Base-by-base conservation (phyloP, 2,888 invertebrate genomes). In the Acanthosepion esculentum region DNA sequence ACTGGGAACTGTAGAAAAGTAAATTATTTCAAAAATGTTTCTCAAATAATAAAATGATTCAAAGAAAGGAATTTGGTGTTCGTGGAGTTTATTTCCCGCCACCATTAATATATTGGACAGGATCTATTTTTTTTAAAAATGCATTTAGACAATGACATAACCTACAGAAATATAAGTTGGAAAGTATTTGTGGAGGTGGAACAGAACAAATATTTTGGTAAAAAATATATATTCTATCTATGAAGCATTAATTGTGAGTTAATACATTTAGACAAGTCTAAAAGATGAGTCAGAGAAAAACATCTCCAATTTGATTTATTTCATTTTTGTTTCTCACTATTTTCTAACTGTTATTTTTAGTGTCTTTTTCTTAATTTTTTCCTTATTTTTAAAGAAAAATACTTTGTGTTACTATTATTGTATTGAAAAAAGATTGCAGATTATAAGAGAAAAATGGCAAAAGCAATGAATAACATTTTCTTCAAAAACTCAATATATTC, bases 11-110 rank as follows among this genome's bases (percentile, higher is more conserved):
- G 64, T 23, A 78, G 15, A 78, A 0, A 78, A 59, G 59, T 20
- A 78, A 78, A n/a, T 78, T 78, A 78, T 78, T 78, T 78, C 15
- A 78, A 78, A 78, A 78, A 78, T 78, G 78, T 33, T 78, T 78
- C 15, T n/a, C n/a, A 78, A 78, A 78, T n/a, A 78, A 78, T n/a
- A 78, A 78, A n/a, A 78, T n/a, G 78, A 78, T 78, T 78, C 33
- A 78, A 78, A 78, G 78, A n/a, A 78, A 78, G 78, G 78, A 78
- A 78, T 78, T 78, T 33, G 23, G 78, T 78, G 78, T 78, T n/a
- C 33, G 33, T 59, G 23, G 20, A 59, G n/a, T 78, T 78, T 12
- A 78, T 78, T 33, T n/a, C 33, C 33, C 2, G 6, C 78, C 29
- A 78, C 29, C 5, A 18, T 18, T n/a, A 78, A 33, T 15, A 33